Evolutionary conservation across 2,797 vertebrate genomes (phyloP).

Genomic region (Enteromius argenteus): DNA sequence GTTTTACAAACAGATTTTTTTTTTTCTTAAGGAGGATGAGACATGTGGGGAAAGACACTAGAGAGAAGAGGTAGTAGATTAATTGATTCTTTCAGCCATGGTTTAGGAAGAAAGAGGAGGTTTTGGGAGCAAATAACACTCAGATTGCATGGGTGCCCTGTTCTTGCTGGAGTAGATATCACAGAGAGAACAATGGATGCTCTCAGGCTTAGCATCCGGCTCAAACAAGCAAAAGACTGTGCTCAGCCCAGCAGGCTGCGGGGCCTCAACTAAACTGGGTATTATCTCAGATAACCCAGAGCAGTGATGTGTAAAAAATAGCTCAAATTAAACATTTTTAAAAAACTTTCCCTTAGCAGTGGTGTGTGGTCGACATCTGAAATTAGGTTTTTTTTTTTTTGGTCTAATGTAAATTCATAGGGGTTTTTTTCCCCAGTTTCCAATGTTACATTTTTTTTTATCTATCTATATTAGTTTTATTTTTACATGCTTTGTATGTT

Average conservation of each 20-base stretch:
- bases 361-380: neutral
- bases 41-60: neutral
- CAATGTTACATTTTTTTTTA: neutral
- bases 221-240: constrained; percentile 39
- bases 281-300: constrained; percentile 35
- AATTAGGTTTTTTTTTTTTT: neutral
- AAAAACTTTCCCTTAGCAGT: neutral
- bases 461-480: neutral
- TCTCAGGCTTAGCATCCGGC: constrained; percentile 66
- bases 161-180: constrained; percentile 78
- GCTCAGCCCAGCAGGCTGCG: constrained; percentile 20
- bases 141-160: constrained; percentile 80
- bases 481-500: neutral
- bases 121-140: constrained; percentile 81
- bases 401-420: neutral
- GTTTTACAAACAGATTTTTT: neutral
- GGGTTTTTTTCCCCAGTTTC: neutral
- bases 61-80: constrained; percentile 73
- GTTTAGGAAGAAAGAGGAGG: constrained; percentile 79
- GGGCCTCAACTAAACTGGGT: constrained; percentile 16
- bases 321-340: constrained; percentile 21
- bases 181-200: constrained; percentile 76
- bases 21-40: constrained; percentile 9
- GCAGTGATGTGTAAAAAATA: constrained; percentile 20
- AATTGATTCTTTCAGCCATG: constrained; percentile 81